Conservation (phyloP, 2,888 invertebrate genomes). For the Dusona sp. region DNA sequence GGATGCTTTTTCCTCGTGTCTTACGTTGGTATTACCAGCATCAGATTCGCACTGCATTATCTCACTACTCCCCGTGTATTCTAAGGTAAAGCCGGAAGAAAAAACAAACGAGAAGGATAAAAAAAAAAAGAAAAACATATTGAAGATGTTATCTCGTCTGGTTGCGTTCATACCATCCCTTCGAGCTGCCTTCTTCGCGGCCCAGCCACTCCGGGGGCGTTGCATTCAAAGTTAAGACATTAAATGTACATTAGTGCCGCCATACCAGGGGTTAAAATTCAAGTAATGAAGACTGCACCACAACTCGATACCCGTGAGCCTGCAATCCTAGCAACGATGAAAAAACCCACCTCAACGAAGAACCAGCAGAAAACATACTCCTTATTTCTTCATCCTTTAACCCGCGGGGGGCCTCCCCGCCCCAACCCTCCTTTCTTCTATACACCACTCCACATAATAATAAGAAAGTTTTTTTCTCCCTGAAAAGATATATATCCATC, state of each 20-base stretch:
- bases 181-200: conserved; percentile 37
- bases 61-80: conserved; percentile 14
- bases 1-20: background rate
- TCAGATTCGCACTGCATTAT: conserved; percentile 14
- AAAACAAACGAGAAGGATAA: background rate
- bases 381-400: conserved; percentile 13
- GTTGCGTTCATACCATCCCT: conserved; percentile 57
- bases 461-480: conserved; percentile 67
- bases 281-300: conserved; percentile 45
- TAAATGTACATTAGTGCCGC: conserved; percentile 82
- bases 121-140: conserved; percentile 75
- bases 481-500: conserved; percentile 70
- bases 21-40: conserved; percentile 3
- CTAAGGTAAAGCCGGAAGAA: conserved; percentile 74
- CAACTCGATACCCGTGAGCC: conserved; percentile 15
- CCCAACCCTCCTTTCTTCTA: background rate
- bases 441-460: conserved; percentile 67
- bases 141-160: conserved; percentile 77
- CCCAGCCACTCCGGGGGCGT: conserved; percentile 48
- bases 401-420: background rate
- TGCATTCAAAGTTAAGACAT: conserved; percentile 83
- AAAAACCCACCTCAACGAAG: conserved; percentile 34
- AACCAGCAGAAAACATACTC: conserved; percentile 28
- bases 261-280: conserved; percentile 66
- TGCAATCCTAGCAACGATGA: conserved; percentile 3